Conservation (phyloP, 2,888 invertebrate species). For the Megalurothrips usitatus region DNA sequence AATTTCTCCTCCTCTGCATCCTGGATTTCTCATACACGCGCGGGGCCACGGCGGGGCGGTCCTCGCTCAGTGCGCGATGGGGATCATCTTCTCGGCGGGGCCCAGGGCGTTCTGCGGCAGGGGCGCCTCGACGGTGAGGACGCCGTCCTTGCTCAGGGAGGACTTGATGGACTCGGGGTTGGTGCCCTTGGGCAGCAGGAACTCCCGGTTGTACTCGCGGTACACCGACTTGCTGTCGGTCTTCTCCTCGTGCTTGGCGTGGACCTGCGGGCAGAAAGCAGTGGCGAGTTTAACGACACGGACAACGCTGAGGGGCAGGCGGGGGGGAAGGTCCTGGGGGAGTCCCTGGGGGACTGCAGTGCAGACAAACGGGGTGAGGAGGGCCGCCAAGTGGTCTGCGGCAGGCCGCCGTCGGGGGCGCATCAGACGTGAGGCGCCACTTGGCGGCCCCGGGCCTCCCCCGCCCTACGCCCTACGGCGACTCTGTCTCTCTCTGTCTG, state of each 20-base stretch:
- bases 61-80: constrained; percentile 58
- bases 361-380: no score
- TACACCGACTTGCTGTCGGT: constrained; percentile 93
- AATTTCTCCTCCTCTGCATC: neutral
- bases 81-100: constrained; percentile 75
- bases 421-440: no score
- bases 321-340: neutral
- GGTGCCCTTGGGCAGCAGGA: constrained; percentile 92
- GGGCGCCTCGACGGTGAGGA: constrained; percentile 94
- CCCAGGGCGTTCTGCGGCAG: constrained; percentile 70
- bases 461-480: no score
- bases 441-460: no score
- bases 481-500: no score
- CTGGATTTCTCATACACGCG: neutral
- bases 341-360: no score
- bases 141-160: constrained; percentile 92
- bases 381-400: no score
- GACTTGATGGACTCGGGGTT: constrained; percentile 95
- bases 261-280: constrained; percentile 63
- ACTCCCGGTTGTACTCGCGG: constrained; percentile 97
- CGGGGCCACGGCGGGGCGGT: neutral
- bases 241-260: constrained; percentile 98
- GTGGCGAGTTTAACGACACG: constrained; percentile 13
- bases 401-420: no score
- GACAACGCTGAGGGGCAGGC: neutral